Conservation (phyloP, 2,113 vertebrate species). For the Aegithalos caudatus region DNA sequence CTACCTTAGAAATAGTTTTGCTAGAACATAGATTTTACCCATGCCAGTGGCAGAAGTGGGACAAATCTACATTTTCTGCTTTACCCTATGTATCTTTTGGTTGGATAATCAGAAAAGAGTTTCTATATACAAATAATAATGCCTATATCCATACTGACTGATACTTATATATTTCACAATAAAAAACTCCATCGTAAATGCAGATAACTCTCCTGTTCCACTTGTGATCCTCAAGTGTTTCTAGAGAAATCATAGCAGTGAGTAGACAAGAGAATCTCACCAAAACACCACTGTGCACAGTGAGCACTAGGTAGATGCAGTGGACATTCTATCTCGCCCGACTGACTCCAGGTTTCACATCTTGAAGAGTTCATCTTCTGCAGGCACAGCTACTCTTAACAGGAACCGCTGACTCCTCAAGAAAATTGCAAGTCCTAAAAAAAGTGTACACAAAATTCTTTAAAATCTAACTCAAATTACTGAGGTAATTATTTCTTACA, state of each 20-base stretch:
- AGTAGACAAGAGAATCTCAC: neutral
- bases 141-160: neutral
- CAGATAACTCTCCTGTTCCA: neutral
- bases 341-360: neutral
- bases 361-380: neutral
- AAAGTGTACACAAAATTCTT: neutral
- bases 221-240: neutral
- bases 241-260: neutral
- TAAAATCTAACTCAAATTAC: conserved; percentile 14
- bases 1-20: neutral
- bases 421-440: neutral
- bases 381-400: neutral
- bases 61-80: neutral
- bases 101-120: neutral
- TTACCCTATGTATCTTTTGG: neutral
- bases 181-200: neutral
- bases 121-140: neutral
- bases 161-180: too few species aligned
- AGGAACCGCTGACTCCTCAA: neutral
- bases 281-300: neutral
- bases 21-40: neutral
- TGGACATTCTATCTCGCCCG: neutral
- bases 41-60: neutral
- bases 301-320: neutral
- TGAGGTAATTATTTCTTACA: neutral